A percentile compares a stretch with the other conserved stretches of the same genome.
These are phyloP conservation scores for Paratilapia polleni DNA, from an alignment of 2,113 vertebrate genomes.

Conservation along the genomic window DNA sequence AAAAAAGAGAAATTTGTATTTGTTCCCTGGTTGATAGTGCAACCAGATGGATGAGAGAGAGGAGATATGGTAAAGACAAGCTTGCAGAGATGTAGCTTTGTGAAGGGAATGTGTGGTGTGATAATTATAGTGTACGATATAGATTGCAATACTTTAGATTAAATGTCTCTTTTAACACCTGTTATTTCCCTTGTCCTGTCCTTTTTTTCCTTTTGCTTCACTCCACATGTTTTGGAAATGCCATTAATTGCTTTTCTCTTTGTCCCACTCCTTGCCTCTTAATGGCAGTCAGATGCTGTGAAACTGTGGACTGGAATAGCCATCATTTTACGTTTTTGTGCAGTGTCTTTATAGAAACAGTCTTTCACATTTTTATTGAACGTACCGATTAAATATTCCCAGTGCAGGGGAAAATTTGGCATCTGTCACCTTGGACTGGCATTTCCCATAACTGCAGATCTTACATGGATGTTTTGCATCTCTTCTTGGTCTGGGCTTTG, in stretches of 20 bases:
- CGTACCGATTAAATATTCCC: too few species aligned
- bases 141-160: background rate
- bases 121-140: background rate
- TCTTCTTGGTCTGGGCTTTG: background rate
- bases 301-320: too few species aligned
- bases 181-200: background rate
- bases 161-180: background rate
- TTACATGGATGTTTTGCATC: background rate
- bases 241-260: background rate
- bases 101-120: constrained; percentile 5
- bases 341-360: too few species aligned
- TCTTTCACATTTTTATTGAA: too few species aligned
- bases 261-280: too few species aligned
- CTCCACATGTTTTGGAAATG: constrained; percentile 1
- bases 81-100: constrained; percentile 11
- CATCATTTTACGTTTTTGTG: too few species aligned
- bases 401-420: background rate
- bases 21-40: constrained; percentile 32
- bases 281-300: too few species aligned
- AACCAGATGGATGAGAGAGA: constrained; percentile 57
- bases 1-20: constrained; percentile 3
- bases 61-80: constrained; percentile 32
- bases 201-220: background rate
- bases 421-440: background rate
- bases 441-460: background rate